Evolutionary conservation across 2,113 vertebrate species (phyloP), one percentile per base, ranked within the genome.

Genomic region (Bubo bubo): DNA sequence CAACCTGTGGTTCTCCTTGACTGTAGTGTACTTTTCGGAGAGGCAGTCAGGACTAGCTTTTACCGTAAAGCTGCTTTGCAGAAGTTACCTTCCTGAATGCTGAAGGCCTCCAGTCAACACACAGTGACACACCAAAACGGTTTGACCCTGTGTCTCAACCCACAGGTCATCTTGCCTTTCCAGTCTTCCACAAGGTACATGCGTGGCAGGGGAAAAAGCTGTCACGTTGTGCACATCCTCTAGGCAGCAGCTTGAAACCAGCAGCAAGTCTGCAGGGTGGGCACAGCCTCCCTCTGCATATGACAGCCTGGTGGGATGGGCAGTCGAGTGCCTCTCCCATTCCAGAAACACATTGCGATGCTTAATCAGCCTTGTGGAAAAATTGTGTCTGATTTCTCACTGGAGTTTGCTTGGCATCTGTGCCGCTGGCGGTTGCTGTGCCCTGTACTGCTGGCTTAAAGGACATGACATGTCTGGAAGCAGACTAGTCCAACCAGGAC

Each of bases 221-320:
- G 15, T 56, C 55, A 39, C 9, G 1, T 28, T 56, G 32, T 35
- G 18, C 34, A 12, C 0, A 0, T 71, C 24, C 66, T 58, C 2
- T 12, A 47, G 39, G 27, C 35, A 59, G 53, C 71, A 47, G 9
- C 43, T 52, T 35, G 43, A 84, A 71, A 59, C 10, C 21, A 47
- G 5, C 21, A 80, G 30, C 20, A 30, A 37, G 4, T 8, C 37
- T 45, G 12, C 3, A 12, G 30, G 6, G 4, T 43, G 63, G 37
- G 32, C 53, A 47, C 18, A 45, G 37, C 52, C 47, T 74, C 24
- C 19, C 6, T 60, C 24, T n/a, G 45, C 26, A 17, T 47, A 52
- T 9, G 11, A 47, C 70, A 71, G 16, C 70, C 50, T 41, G 41
- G 10, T 50, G 21, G 6, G 10, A 56, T 32, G 8, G 49, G 21